Conservation (phyloP, 2,888 invertebrate genomes). For the Eurytoma adleriae region DNA sequence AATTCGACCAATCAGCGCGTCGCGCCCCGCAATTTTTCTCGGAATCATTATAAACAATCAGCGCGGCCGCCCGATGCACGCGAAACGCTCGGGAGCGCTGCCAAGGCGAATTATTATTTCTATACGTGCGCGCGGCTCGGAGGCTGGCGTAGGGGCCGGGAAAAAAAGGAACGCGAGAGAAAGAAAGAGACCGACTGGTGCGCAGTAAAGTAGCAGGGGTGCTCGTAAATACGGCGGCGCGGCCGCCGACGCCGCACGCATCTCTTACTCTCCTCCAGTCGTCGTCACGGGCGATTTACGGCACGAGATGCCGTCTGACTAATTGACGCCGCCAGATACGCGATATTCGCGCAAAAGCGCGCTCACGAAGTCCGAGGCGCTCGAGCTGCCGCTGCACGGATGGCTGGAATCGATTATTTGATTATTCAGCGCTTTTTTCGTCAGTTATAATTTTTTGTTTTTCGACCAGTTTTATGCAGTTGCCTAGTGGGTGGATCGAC, state of each 20-base stretch:
- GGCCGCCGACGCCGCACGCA: not conserved
- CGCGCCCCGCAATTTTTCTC: too few relatives aligned
- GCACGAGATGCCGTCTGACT: constrained; percentile 65
- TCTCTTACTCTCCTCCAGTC: not conserved
- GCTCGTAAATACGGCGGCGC: constrained; percentile 33
- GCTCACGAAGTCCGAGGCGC: not conserved
- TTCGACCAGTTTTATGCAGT: not conserved
- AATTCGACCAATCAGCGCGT: too few relatives aligned
- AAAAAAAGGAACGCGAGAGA: constrained; percentile 1
- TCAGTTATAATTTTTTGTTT: not conserved
- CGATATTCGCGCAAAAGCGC: constrained; percentile 54
- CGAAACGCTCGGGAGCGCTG: too few relatives aligned
- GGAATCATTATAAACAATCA: too few relatives aligned
- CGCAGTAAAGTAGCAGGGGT: not conserved
- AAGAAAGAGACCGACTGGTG: not conserved
- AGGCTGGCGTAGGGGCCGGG: not conserved
- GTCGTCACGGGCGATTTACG: constrained; percentile 64
- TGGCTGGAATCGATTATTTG: constrained; percentile 5
- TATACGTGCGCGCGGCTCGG: too few relatives aligned
- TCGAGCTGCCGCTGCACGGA: not conserved
- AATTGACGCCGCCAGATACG: constrained; percentile 69
- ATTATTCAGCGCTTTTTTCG: not conserved
- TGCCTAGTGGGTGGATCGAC: too few relatives aligned
- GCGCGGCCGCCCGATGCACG: too few relatives aligned
- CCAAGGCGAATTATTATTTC: too few relatives aligned